Evolutionary conservation across 2,113 vertebrate species (phyloP), one percentile per base, ranked within the genome.

Genomic region (Corythaeola cristata): DNA sequence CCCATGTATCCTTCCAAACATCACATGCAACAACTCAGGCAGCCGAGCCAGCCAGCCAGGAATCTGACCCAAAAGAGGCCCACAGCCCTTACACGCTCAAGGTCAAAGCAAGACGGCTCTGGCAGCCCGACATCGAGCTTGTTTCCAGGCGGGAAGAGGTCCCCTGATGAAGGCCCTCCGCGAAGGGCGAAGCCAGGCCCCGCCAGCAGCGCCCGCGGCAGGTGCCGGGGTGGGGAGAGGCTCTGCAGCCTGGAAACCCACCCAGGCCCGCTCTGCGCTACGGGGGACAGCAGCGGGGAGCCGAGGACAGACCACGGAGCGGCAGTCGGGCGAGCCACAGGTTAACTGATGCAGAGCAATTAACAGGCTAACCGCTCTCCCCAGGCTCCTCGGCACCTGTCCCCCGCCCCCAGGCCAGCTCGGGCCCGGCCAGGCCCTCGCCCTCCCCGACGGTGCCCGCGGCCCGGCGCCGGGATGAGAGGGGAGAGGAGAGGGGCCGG

Each of bases 81-180:
- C 82, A 5, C 20, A 33, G 66, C 26, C 63, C 74, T 60, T 2
- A 20, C 1, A 20, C 1, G 11, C 74, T 82, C 96, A 97, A 96
- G 96, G 95, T 97, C 95, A 96, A 35, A 24, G 73, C 90, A 5
- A 44, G 64, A 74, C 52, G 66, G 62, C 75, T 33, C 56, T 1
- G 11, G 27, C 78, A 28, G 63, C 59, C 45, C 45, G 13, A 12
- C 5, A 19, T 47, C 47, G 26, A 35, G 55, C 81, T 7, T 2
- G 5, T 3, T 22, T 35, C n/a, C 63, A 3, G 41, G 2, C 7
- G 56, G 45, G 35, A 22, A 16, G 24, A 3, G 35, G 18, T 4
- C 5, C 21, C 68, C 72, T 1, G 15, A 16, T 33, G 50, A 33
- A 73, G 59, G 45, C n/a, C 3, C 59, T 14, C 5, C 39, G 3